Conservation (phyloP, 2,113 vertebrate species). For the Hippocampus zosterae region DNA sequence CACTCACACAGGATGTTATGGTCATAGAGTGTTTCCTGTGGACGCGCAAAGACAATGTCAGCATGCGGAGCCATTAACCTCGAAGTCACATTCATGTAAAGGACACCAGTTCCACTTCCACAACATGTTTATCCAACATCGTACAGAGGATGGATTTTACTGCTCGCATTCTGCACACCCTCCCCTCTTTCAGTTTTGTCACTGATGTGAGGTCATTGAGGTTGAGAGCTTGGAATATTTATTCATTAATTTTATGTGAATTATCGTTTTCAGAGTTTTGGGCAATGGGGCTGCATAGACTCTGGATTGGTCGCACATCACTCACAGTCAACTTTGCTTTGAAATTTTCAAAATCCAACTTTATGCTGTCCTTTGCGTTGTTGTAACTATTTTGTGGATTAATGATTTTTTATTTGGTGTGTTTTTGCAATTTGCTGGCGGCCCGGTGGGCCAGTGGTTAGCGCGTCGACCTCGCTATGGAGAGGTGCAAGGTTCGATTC, state of each 20-base stretch:
- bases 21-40: constrained; percentile 38
- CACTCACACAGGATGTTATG: constrained; percentile 50
- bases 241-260: background rate
- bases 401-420: too few relatives aligned
- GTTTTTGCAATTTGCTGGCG: too few relatives aligned
- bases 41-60: constrained; percentile 49
- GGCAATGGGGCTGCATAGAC: too few relatives aligned
- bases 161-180: constrained; percentile 30
- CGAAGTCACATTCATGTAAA: constrained; percentile 39
- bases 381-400: too few relatives aligned
- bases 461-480: too few relatives aligned
- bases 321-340: too few relatives aligned
- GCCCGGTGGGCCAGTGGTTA: too few relatives aligned
- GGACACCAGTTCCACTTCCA: constrained; percentile 41
- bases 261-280: background rate
- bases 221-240: background rate
- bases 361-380: too few relatives aligned
- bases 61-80: constrained; percentile 50
- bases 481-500: too few relatives aligned
- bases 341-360: too few relatives aligned
- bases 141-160: constrained; percentile 40
- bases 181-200: constrained; percentile 19
- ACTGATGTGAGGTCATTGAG: constrained; percentile 12
- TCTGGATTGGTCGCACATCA: too few relatives aligned
- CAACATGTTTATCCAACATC: constrained; percentile 36